Base-by-base conservation (phyloP, 2,888 invertebrate genomes). In the Drosophila parthenogenetica region DNA sequence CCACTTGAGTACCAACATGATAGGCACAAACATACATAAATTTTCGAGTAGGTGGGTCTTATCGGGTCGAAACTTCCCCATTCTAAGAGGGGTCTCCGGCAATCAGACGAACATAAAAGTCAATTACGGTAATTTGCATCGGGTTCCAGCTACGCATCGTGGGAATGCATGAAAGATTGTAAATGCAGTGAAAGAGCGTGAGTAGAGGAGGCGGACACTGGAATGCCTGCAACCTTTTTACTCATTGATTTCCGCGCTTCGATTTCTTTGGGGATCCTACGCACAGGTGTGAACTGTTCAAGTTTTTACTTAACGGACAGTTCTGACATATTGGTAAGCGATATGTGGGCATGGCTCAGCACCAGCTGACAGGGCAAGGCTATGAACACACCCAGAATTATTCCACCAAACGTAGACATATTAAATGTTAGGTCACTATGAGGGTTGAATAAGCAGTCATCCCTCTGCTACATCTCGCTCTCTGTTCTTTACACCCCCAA, bases 121-220 rank as follows among this genome's bases (percentile, higher is more conserved):
- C 71, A 87, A 87, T 84, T 74, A 81, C 78, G 60, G 61, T 74
- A 77, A 81, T 87, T 87, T 77, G 78, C 84, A 83, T 73, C 54
- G 69, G 57, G 66, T 78, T 81, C 39, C 61, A 49, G 43, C 48
- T 76, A 59, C 61, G 62, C 54, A 62, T 32, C 69, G 87, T 84
- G 85, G 79, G 85, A 82, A 84, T 78, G 63, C 72, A 68, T 37
- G 64, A 51, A 55, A 69, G 68, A 63, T 63, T 32, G 5, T 7
- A 22, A 3, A 35, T 11, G 13, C 5, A 35, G 35, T 13, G 35
- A 32, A 11, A 32, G 32, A 32, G n/a, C 14, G 32, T 2, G 32
- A 16, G 13, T 11, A 25, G 22, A 19, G 22, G 39, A 29, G 29
- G 29, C n/a, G 29, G 53, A 11, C 25, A 13, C 35, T 14, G 48